Evolutionary conservation across 1,140 invertebrate species (phyloP), one percentile per base, ranked within the genome.

Genomic region (Drosophila lowei): DNA sequence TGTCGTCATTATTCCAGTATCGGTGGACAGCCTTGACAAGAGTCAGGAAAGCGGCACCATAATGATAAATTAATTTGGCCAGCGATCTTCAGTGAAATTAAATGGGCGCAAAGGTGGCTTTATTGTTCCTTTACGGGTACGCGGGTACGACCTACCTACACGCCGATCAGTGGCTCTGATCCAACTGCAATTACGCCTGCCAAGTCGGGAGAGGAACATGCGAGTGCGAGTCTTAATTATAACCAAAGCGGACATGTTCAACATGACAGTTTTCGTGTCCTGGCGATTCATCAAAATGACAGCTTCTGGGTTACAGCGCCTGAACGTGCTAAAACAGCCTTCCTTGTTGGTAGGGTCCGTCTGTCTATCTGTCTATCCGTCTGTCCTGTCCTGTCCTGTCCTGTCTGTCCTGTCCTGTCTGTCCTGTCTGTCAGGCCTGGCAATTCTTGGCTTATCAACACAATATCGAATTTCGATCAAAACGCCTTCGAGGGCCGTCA

Each of bases 381-480:
- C 52, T 30, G 44, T 63, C 75, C 18, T 18, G 18, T 18, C 18
- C 18, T 56, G 9, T 13, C 18, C 34, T 7, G 44, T 50, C 34
- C 5, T 43, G 11, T n/a, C 15, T 16, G n/a, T 43, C 46, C n/a
- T n/a, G n/a, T n/a, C n/a, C n/a, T 59, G 9, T 34, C 30, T 7
- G 44, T 50, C 34, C 4, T 43, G 11, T n/a, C 15, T 16, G n/a
- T 43, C 46, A 3, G 30, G 61, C 72, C 72, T 62, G 75, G 53
- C 72, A 64, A 56, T 72, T 58, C 62, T 55, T 66, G 62, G 49
- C 73, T 90, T 90, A 90, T 90, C 89, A 79, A 72, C 62, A 61
- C 80, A 77, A 90, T 90, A 90, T 90, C 89, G 83, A 90, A 90
- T 90, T 90, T 90, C 89, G 80, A 90, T 90, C 89, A 76, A 88